phyloP scores from a whole-genome alignment of 2,888 invertebrate genomes.

The Cheilosia soror region DNA sequence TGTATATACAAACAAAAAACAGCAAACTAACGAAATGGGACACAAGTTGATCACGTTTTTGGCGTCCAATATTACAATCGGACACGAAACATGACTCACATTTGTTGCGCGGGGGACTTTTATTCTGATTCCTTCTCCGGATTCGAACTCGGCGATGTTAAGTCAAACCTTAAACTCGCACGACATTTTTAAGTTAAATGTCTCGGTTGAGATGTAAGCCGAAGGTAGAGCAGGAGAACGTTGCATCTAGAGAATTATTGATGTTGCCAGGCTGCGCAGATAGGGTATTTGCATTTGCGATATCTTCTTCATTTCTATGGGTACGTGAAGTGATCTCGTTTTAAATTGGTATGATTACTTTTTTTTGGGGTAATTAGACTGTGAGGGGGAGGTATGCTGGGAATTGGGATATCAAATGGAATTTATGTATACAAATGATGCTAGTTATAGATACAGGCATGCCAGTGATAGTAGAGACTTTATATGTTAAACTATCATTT shows the following conservation, averaged over 20 bases:
- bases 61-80: constrained; percentile 74
- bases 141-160: constrained; percentile 22
- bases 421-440: not conserved
- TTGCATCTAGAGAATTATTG: constrained; percentile 62
- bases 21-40: constrained; percentile 73
- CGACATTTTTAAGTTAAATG: constrained; percentile 68
- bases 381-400: not conserved
- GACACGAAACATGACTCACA: constrained; percentile 76
- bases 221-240: not conserved
- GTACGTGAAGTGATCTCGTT: constrained; percentile 27
- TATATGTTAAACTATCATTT: too few species aligned
- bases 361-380: constrained; percentile 47
- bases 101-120: constrained; percentile 51
- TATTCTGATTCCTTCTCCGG: too few species aligned
- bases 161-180: constrained; percentile 64
- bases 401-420: not conserved
- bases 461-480: too few species aligned
- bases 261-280: constrained; percentile 36
- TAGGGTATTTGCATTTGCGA: constrained; percentile 13
- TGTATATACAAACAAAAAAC: constrained; percentile 43
- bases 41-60: constrained; percentile 76
- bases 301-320: constrained; percentile 36
- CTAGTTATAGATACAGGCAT: too few species aligned
- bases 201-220: constrained; percentile 27
- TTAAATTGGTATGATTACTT: constrained; percentile 42